Evolutionary conservation across 2,113 vertebrate genomes (phyloP).

Genomic region (Campylomormyrus numenius): DNA sequence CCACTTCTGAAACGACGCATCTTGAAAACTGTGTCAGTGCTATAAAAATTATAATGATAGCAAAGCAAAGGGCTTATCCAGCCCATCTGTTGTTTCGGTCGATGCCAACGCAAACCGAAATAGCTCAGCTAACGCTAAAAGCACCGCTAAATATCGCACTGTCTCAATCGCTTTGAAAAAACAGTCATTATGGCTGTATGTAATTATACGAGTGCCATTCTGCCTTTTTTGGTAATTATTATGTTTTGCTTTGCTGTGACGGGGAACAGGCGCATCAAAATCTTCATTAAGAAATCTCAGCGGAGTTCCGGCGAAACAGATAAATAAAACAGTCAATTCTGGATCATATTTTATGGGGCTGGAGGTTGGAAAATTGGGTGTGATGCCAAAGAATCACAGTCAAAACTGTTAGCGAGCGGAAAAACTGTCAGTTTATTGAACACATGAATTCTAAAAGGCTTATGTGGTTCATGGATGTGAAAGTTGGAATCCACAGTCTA

Average conservation of each 20-base stretch:
- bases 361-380: not conserved
- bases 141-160: not conserved
- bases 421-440: not conserved
- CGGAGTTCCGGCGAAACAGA: not conserved
- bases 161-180: not conserved
- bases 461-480: not conserved
- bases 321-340: not conserved
- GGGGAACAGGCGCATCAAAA: not conserved
- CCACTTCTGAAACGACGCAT: not conserved
- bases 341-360: not conserved
- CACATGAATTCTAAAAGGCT: not conserved
- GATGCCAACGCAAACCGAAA: not conserved
- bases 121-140: slow-evolving; percentile 1
- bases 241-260: not conserved
- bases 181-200: not conserved
- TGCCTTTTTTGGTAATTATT: not conserved
- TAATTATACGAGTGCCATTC: not conserved
- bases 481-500: not conserved
- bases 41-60: slow-evolving; percentile 12
- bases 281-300: not conserved
- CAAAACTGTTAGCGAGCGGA: not conserved
- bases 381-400: not conserved
- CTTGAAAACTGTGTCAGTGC: slow-evolving; percentile 21
- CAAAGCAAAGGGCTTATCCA: not conserved
- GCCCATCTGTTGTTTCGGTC: slow-evolving; percentile 22